phyloP scores from a whole-genome alignment of 2,113 vertebrate genomes.

The Monopterus albus region DNA sequence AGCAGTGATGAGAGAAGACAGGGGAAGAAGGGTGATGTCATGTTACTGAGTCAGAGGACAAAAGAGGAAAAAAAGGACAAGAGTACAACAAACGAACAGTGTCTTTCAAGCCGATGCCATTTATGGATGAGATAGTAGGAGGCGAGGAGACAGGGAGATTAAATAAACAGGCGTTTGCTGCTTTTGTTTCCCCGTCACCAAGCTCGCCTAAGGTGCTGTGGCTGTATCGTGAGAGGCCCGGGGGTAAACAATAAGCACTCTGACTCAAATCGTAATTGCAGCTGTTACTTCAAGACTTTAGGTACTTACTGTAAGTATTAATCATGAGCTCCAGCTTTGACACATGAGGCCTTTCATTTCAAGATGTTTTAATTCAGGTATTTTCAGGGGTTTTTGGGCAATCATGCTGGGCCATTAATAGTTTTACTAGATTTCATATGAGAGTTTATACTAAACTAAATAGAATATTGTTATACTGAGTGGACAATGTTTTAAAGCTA shows the following conservation, averaged over 20 bases:
- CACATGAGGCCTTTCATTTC: not conserved
- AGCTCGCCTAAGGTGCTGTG: constrained; percentile 18
- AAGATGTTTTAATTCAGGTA: not conserved
- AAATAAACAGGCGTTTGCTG: constrained; percentile 49
- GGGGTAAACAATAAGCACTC: constrained; percentile 51
- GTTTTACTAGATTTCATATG: not conserved
- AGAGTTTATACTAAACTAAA: not conserved
- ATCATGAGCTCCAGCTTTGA: constrained; percentile 25
- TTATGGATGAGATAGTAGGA: constrained; percentile 58
- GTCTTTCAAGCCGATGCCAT: constrained; percentile 61
- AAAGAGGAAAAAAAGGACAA: constrained; percentile 67
- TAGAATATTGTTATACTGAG: too few species aligned
- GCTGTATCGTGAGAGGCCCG: constrained; percentile 41
- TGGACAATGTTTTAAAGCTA: too few species aligned
- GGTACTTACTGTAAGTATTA: constrained; percentile 31
- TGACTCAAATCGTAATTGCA: constrained; percentile 51
- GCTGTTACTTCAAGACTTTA: constrained; percentile 23
- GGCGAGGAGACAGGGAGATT: constrained; percentile 54
- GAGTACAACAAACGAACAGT: constrained; percentile 63
- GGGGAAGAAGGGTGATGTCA: constrained; percentile 58
- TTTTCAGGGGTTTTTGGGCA: not conserved
- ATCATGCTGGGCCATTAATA: not conserved
- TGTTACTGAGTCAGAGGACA: constrained; percentile 67
- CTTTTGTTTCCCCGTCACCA: constrained; percentile 41
- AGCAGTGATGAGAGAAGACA: constrained; percentile 43